Percentiles rank a stretch among this genome's conserved stretches.
These are phyloP conservation scores for Chloropsis cyanopogon DNA, from an alignment of 2,113 vertebrate genomes.

Conservation along the genomic window DNA sequence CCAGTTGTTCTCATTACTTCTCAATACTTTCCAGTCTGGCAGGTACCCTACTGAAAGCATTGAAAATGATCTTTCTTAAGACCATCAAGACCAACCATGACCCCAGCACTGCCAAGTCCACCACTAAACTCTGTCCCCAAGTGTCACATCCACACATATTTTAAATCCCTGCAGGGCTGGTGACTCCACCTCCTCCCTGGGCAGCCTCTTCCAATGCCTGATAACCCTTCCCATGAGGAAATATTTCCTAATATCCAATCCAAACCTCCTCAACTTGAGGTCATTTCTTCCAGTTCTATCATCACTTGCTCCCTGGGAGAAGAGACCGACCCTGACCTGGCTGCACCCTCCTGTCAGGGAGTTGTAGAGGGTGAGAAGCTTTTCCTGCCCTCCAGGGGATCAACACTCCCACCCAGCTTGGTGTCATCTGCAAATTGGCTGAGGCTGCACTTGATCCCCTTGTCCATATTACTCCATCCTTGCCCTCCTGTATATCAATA, in stretches of 20 bases:
- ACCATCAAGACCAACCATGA: background rate
- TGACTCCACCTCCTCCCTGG: background rate
- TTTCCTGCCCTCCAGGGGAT: background rate
- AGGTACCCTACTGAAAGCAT: background rate
- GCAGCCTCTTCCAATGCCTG: background rate
- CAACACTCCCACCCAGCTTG: background rate
- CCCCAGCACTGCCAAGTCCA: background rate
- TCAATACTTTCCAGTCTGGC: background rate
- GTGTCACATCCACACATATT: background rate
- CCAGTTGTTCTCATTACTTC: background rate
- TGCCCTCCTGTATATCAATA: background rate
- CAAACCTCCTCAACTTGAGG: background rate
- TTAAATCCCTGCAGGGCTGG: background rate
- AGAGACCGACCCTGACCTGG: rapidly evolving
- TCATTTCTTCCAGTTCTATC: background rate
- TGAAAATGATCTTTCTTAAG: background rate
- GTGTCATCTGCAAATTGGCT: background rate
- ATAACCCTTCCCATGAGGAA: background rate
- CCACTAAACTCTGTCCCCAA: background rate
- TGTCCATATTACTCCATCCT: background rate
- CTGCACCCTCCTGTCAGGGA: background rate
- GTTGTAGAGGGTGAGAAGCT: background rate
- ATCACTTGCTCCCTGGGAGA: background rate
- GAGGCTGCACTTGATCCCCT: background rate
- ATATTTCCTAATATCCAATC: background rate